Base-by-base conservation (phyloP, 2,797 vertebrate species). In the Simalia tracyae region DNA sequence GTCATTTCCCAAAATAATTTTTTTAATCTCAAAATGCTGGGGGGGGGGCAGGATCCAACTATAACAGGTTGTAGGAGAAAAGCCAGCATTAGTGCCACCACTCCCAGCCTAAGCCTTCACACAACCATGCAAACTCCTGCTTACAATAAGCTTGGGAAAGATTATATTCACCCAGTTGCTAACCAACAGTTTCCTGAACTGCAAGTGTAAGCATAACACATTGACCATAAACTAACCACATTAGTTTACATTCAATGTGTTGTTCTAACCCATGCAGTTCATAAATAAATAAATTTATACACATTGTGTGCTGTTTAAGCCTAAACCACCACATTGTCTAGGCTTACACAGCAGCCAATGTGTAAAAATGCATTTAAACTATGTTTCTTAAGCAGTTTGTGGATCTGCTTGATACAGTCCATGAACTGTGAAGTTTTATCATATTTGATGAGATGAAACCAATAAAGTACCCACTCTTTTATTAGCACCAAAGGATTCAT, bases 401-500 rank as follows among this genome's bases (percentile, higher is more conserved):
- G 14, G 10, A 56, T 60, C 68, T 50, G 42, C n/a, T 50, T 87
- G 15, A 22, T 76, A 72, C 57, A 87, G 28, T 7, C 66, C 57
- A 61, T 87, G 56, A 91, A 88, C n/a, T 87, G 57, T 91, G 57
- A 72, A 86, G 56, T 86, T 91, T 91, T 28, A 87, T 31, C 56
- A 87, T 42, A 50, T 50, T 50, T 72, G 31, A 81, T 60, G 42
- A n/a, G 19, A 42, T 66, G n/a, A 24, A 68, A 86, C 81, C 42
- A 60, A 87, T 22, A 60, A 26, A 61, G 11, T 60, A 7, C 17
- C 36, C 26, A 87, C 56, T 61, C 8, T 87, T 42, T 50, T 81
- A 57, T 72, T 86, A 72, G 64, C 7, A 12, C 84, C n/a, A 42
- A 86, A 42, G 31, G 7, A 28, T 72, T 60, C 22, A 3, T 84